Percentiles rank a stretch among this genome's conserved stretches.
phyloP scores from a whole-genome alignment of 2,113 vertebrate genomes.

The Rhinogobius similis region DNA sequence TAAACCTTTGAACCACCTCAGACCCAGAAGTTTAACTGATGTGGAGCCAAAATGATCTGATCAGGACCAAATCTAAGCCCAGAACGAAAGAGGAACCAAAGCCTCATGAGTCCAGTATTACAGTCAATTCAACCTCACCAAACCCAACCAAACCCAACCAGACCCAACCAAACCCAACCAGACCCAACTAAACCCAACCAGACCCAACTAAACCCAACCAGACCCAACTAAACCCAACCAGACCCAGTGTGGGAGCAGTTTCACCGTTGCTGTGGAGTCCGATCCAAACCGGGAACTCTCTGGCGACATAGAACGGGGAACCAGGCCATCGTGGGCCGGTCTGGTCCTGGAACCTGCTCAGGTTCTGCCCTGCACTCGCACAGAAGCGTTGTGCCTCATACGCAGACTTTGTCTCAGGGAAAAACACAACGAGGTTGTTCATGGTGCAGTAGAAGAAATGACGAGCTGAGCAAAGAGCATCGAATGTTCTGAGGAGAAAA shows the following conservation, averaged over 20 bases:
- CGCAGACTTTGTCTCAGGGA: background rate
- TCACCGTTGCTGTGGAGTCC: background rate
- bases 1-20: too few species aligned
- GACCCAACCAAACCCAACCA: too few species aligned
- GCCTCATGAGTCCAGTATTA: too few species aligned
- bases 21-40: too few species aligned
- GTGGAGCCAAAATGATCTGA: too few species aligned
- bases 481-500: background rate
- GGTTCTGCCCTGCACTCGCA: background rate
- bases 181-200: too few species aligned
- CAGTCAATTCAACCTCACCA: too few species aligned
- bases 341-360: background rate
- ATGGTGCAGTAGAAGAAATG: background rate
- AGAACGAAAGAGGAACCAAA: too few species aligned
- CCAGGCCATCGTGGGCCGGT: background rate
- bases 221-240: background rate
- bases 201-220: too few species aligned
- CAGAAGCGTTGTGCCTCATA: background rate
- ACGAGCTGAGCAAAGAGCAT: background rate
- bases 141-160: too few species aligned
- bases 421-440: background rate
- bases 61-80: too few species aligned
- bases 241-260: too few species aligned
- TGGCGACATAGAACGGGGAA: background rate
- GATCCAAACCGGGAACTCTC: background rate